Evolutionary conservation across 2,888 invertebrate genomes (phyloP).

Genomic region (Microchrysa polita): DNA sequence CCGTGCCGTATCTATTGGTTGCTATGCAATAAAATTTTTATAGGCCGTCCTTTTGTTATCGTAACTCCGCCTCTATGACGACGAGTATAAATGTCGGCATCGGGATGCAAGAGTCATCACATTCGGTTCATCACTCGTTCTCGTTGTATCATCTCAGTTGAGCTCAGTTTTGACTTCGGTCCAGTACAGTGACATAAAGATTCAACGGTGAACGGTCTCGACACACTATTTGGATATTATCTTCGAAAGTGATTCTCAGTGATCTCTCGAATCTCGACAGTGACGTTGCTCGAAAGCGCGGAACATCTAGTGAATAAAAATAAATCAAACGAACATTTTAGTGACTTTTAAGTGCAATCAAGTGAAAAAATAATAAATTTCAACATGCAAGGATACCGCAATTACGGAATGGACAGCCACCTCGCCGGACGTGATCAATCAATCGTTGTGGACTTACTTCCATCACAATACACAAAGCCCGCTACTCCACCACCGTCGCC

Average conservation of each 20-base stretch:
- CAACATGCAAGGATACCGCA: conserved; percentile 65
- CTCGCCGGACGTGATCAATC: conserved; percentile 61
- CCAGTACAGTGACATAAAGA: not conserved
- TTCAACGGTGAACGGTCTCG: too few relatives aligned
- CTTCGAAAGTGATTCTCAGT: too few relatives aligned
- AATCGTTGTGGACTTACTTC: conserved; percentile 70
- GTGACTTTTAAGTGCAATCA: too few relatives aligned
- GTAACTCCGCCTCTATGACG: conserved; percentile 48
- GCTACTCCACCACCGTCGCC: conserved; percentile 68
- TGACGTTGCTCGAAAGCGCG: too few relatives aligned
- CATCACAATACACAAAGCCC: conserved; percentile 67
- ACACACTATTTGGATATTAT: too few relatives aligned
- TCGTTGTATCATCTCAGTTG: not conserved
- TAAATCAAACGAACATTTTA: too few relatives aligned
- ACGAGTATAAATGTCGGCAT: conserved; percentile 55
- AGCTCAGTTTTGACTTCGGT: conserved; percentile 8
- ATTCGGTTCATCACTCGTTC: conserved; percentile 53
- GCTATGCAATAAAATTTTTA: conserved; percentile 51
- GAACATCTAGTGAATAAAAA: too few relatives aligned
- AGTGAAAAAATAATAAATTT: conserved; percentile 18
- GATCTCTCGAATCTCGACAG: too few relatives aligned
- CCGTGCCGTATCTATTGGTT: conserved; percentile 54
- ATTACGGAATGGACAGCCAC: conserved; percentile 61
- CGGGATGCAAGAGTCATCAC: conserved; percentile 57
- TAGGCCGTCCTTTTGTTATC: conserved; percentile 47